Percentiles rank a stretch among this genome's conserved stretches.
Conservation (phyloP, 2,113 vertebrate genomes). For the Hydrolagus affinis region DNA sequence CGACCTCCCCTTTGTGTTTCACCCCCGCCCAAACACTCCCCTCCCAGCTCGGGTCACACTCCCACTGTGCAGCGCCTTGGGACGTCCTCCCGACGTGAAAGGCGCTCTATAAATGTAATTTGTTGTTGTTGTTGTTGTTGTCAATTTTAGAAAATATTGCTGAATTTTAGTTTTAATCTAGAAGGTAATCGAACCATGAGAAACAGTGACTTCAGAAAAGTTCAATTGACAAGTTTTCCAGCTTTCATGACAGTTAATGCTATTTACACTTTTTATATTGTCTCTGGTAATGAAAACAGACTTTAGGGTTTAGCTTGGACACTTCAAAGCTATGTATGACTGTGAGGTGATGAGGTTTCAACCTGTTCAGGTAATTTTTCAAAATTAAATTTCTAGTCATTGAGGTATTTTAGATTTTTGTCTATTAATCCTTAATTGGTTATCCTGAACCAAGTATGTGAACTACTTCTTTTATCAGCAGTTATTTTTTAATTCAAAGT, state of each 20-base stretch:
- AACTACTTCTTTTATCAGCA: neutral
- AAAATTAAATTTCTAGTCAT: constrained; percentile 5
- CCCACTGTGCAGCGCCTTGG: too few species aligned
- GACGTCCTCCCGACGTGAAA: too few species aligned
- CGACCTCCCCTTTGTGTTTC: neutral
- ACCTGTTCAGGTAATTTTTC: neutral
- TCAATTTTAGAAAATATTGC: neutral
- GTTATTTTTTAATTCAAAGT: neutral
- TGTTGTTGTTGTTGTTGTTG: neutral
- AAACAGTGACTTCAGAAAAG: neutral
- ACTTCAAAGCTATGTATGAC: neutral
- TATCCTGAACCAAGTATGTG: neutral
- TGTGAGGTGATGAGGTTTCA: neutral
- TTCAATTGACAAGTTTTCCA: neutral
- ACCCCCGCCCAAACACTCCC: too few species aligned
- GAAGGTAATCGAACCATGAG: neutral
- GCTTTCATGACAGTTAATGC: neutral
- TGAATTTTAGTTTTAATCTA: neutral
- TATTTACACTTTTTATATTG: neutral
- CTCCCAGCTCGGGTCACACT: too few species aligned
- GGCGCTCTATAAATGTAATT: too few species aligned
- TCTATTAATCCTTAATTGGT: too few species aligned
- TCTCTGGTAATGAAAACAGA: neutral
- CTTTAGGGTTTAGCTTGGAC: neutral
- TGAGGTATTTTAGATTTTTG: neutral